Evolutionary conservation across 1,140 invertebrate genomes (phyloP).

Genomic region (Ips nitidus): DNA sequence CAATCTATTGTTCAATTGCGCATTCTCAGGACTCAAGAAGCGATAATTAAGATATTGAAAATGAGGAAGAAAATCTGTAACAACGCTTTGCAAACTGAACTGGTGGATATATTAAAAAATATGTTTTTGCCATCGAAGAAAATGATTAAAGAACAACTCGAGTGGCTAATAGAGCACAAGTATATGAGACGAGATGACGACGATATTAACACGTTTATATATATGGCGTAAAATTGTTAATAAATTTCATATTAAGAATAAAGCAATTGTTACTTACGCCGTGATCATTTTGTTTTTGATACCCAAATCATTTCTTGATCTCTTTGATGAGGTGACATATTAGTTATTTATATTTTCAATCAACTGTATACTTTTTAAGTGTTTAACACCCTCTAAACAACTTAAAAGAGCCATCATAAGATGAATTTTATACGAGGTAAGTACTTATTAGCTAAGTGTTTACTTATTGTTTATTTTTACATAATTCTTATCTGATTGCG

Average conservation of each 20-base stretch:
- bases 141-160: constrained; percentile 99
- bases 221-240: constrained; percentile 78
- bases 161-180: constrained; percentile 99
- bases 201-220: constrained; percentile 97
- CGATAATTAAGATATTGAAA: constrained; percentile 98
- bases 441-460: too few species aligned
- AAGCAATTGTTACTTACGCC: constrained; percentile 1
- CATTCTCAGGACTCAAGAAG: constrained; percentile 89
- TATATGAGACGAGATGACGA: constrained; percentile 96
- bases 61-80: constrained; percentile 95
- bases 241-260: neutral
- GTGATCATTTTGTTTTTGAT: too few species aligned
- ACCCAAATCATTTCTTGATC: too few species aligned
- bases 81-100: constrained; percentile 92
- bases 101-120: constrained; percentile 97
- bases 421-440: too few species aligned
- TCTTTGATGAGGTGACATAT: too few species aligned
- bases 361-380: too few species aligned
- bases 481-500: too few species aligned
- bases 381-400: too few species aligned
- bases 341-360: too few species aligned
- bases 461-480: too few species aligned
- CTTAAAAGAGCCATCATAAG: too few species aligned
- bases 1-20: constrained; percentile 95
- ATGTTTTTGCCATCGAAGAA: constrained; percentile 99